A percentile compares a stretch with the other conserved stretches of the same genome.
Conservation (phyloP, 2,113 vertebrate species). For the Delphinapterus leucas region DNA sequence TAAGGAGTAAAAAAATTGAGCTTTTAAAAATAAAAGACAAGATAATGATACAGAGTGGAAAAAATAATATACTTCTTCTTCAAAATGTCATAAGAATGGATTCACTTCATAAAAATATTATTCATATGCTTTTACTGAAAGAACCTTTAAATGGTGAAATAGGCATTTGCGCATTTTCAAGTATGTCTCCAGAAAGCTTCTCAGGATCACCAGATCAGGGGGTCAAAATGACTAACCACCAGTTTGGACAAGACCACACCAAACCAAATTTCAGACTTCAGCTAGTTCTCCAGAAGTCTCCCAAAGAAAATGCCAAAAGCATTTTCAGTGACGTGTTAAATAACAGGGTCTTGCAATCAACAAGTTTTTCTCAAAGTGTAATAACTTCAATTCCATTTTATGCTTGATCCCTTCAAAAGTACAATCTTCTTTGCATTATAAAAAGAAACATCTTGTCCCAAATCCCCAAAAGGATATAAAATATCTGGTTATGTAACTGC, state of each 20-base stretch:
- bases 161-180: background rate
- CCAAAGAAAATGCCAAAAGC: background rate
- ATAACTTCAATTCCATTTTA: constrained; percentile 31
- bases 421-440: constrained; percentile 11
- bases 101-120: background rate
- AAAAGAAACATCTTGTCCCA: constrained; percentile 45
- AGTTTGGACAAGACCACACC: background rate
- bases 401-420: background rate
- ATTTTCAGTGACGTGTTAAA: background rate
- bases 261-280: background rate
- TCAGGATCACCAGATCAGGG: background rate
- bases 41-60: background rate
- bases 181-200: background rate
- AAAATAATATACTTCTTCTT: constrained; percentile 41
- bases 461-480: constrained; percentile 14
- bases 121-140: background rate
- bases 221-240: background rate
- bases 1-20: background rate
- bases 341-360: background rate
- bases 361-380: background rate
- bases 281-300: background rate
- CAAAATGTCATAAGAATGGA: background rate
- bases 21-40: constrained; percentile 46
- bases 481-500: background rate
- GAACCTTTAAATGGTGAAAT: background rate